Conservation (phyloP, 2,113 vertebrate genomes). For the Euleptes europaea region DNA sequence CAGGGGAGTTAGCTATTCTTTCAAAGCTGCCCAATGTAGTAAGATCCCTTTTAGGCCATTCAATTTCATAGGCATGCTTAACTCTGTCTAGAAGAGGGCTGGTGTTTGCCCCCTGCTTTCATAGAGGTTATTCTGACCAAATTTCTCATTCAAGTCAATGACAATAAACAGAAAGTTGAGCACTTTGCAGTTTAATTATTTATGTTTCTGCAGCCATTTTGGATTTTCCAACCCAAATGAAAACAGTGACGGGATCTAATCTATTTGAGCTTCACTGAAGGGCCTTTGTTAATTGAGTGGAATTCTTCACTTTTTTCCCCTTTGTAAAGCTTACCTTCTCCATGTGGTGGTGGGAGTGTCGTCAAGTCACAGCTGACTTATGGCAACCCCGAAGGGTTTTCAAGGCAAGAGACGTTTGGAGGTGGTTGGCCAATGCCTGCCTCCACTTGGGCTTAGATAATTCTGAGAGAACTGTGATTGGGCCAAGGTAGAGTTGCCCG, state of each 20-base stretch:
- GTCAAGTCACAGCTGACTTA: too few species aligned
- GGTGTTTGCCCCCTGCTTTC: not conserved
- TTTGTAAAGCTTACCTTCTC: not conserved
- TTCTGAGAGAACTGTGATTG: too few species aligned
- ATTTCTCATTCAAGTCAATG: not conserved
- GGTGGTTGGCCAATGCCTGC: too few species aligned
- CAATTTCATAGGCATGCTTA: not conserved
- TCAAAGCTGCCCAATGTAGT: not conserved
- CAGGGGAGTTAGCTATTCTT: not conserved
- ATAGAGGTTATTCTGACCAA: not conserved
- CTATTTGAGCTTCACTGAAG: not conserved
- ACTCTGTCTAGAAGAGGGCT: not conserved
- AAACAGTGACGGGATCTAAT: not conserved
- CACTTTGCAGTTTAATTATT: too few species aligned
- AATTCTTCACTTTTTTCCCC: not conserved
- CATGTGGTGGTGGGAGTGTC: too few species aligned
- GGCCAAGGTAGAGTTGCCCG: too few species aligned
- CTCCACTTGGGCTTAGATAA: too few species aligned
- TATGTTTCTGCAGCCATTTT: too few species aligned
- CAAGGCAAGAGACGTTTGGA: too few species aligned
- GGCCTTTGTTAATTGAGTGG: not conserved
- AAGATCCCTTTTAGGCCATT: too few species aligned
- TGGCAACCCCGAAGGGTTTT: too few species aligned
- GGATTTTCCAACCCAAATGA: not conserved
- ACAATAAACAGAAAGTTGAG: not conserved